phyloP scores from a whole-genome alignment of 2,113 vertebrate genomes.

The Malurus elegans region DNA sequence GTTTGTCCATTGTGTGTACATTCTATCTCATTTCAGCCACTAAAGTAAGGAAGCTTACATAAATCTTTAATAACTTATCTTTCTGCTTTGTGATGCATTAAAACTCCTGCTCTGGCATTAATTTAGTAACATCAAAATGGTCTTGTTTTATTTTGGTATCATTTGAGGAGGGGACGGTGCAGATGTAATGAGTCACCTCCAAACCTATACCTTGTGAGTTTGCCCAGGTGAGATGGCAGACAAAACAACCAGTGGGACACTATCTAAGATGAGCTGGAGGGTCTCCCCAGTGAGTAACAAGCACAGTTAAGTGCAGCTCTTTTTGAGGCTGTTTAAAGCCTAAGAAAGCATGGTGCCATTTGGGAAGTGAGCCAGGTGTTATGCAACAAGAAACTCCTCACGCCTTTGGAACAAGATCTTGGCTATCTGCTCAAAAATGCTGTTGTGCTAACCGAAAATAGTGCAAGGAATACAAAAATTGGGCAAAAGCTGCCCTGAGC shows the following conservation, averaged over 20 bases:
- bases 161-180: not conserved
- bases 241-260: not conserved
- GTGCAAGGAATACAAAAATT: not conserved
- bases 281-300: not conserved
- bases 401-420: not conserved
- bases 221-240: not conserved
- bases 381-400: constrained; percentile 31
- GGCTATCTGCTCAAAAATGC: not conserved
- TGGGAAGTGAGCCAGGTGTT: constrained; percentile 33
- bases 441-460: not conserved
- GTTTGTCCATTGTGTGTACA: not conserved
- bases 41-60: constrained; percentile 11
- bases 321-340: constrained; percentile 41
- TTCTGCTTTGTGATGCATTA: not conserved
- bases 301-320: not conserved
- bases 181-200: constrained; percentile 17
- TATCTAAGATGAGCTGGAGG: not conserved
- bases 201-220: not conserved
- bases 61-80: constrained; percentile 31
- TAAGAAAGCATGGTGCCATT: constrained; percentile 12
- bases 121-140: not conserved
- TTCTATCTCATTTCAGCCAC: not conserved
- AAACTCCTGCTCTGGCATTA: not conserved
- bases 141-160: not conserved
- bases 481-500: not conserved